Conservation (phyloP, 2,797 vertebrate genomes). For the Sebastes variabilis region DNA sequence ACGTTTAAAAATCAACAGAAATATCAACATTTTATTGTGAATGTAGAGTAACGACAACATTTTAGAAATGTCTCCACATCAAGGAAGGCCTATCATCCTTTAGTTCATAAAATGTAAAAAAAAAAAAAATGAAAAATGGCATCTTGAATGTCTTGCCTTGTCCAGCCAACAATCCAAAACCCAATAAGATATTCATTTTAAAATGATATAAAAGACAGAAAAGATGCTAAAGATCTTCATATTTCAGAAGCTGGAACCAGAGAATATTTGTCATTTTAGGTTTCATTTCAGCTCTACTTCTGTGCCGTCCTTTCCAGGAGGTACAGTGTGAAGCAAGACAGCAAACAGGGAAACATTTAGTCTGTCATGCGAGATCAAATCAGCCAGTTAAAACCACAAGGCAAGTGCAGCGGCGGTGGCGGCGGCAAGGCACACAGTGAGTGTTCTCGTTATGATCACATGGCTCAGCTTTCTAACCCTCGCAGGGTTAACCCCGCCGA, state of each 20-base stretch:
- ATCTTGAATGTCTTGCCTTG: background rate
- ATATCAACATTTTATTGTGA: background rate
- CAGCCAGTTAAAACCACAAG: conserved; percentile 35
- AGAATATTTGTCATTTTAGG: background rate
- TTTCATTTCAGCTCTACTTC: background rate
- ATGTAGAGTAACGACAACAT: background rate
- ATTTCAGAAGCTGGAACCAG: background rate
- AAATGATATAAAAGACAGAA: background rate
- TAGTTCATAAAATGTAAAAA: background rate
- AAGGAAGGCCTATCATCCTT: background rate
- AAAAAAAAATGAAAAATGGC: background rate
- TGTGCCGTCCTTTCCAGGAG: background rate
- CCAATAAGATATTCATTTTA: background rate
- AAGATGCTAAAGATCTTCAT: conserved; percentile 5
- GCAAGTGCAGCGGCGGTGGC: background rate
- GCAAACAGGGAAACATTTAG: conserved; percentile 26
- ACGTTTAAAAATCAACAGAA: too few relatives aligned
- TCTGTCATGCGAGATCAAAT: conserved; percentile 35
- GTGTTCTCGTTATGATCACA: background rate
- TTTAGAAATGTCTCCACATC: background rate
- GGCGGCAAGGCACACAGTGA: background rate
- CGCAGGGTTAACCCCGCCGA: background rate
- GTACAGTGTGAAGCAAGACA: background rate
- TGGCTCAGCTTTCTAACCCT: background rate
- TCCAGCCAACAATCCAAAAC: background rate